Conservation (phyloP, 2,888 invertebrate species). For the Drosophila parthenogenetica region DNA sequence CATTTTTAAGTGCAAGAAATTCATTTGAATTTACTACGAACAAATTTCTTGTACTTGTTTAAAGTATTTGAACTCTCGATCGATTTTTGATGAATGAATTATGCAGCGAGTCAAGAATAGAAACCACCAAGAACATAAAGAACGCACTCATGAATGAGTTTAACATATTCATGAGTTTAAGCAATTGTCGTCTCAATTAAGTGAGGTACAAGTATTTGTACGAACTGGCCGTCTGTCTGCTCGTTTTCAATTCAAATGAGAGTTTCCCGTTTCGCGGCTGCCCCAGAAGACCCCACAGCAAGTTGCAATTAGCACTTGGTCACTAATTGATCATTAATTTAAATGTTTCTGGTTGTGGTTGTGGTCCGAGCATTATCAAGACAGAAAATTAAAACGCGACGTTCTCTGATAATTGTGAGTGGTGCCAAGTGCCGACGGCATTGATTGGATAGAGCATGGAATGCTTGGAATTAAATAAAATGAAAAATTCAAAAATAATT, state of each 20-base stretch:
- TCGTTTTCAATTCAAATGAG: slow-evolving; percentile 33
- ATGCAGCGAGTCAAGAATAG: not conserved
- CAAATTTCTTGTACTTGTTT: not conserved
- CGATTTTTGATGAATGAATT: slow-evolving; percentile 14
- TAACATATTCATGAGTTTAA: slow-evolving; percentile 25
- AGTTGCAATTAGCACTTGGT: slow-evolving; percentile 57
- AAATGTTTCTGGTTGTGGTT: slow-evolving; percentile 24
- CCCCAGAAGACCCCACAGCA: slow-evolving; percentile 31
- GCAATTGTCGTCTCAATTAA: slow-evolving; percentile 52
- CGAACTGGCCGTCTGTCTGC: slow-evolving; percentile 5
- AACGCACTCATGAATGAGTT: not conserved
- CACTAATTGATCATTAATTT: slow-evolving; percentile 61
- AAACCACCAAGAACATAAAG: not conserved
- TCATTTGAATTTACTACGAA: not conserved
- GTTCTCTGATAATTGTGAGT: slow-evolving; percentile 24
- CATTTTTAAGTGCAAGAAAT: not conserved
- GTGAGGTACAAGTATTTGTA: slow-evolving; percentile 10
- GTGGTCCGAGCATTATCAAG: slow-evolving; percentile 9
- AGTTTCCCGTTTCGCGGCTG: slow-evolving; percentile 18
- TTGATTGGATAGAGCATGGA: not conserved
- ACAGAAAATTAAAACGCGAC: slow-evolving; percentile 3
- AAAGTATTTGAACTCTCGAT: slow-evolving; percentile 18
- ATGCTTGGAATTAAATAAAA: not conserved
- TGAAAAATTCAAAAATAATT: not conserved
- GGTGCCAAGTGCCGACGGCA: slow-evolving; percentile 51